Evolutionary conservation across 2,797 vertebrate species (phyloP), one percentile per base, ranked within the genome.

Genomic region (Pangasius djambal): DNA sequence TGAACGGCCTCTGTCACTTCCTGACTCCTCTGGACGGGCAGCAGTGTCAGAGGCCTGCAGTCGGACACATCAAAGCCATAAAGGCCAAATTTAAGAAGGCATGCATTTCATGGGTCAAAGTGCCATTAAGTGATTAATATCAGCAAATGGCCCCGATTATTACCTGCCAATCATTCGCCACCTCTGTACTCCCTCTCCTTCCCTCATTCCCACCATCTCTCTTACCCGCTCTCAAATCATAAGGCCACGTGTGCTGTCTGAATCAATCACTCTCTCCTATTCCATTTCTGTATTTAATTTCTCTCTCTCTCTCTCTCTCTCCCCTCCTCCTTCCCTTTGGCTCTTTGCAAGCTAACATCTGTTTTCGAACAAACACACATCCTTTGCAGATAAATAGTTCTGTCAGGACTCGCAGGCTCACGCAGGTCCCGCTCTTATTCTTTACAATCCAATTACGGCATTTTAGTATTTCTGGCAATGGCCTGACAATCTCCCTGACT

Each of bases 1-100:
- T 96, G 97, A 83, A 99, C 93, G 88, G 95, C 92, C 83, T 86
- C 96, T 89, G 95, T 96, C 93, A 97, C 95, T 90, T 98, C 97
- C 93, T 97, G 96, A 95, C 96, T 99, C 92, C 94, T 96, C 89
- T 97, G 97, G 93, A 98, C 88, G 92, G 97, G 97, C 90, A 97
- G 95, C 88, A 97, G 92, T 91, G 97, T 97, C 92, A 98, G 91
- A 69, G 97, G 94, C 93, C 98, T 99, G 92, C 92, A 94, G 86
- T 94, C 1, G 34, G 92, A 89, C 89, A 94, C 85, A 88, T 90
- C 82, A 89, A 90, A 91, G 86, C 83, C 92, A 92, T 79, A 88
- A 31, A 79, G 44, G 40, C 77, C 91, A 88, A 91, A 88, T 92
- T 94, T 95, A 92, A 93, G 89, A 91, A 92, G 91, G 87, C 91